These are phyloP conservation scores for Mionectes olivaceus DNA, from an alignment of 2,797 vertebrate genomes.

Conservation along the genomic window DNA sequence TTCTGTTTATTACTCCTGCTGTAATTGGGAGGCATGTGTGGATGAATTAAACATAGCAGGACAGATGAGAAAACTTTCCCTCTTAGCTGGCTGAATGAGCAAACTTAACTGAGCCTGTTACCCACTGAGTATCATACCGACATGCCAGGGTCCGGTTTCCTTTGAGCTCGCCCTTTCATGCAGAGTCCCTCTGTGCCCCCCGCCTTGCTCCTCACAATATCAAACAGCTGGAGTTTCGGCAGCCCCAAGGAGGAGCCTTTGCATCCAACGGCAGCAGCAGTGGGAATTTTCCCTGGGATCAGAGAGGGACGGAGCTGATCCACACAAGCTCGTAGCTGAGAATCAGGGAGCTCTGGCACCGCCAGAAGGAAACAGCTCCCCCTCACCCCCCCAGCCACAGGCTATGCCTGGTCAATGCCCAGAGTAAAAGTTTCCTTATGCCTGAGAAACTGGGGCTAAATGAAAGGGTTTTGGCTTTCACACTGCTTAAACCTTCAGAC, in stretches of 20 bases:
- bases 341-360: neutral
- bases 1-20: constrained; percentile 52
- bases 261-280: neutral
- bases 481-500: neutral
- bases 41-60: constrained; percentile 67
- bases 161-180: constrained; percentile 81
- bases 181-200: constrained; percentile 72
- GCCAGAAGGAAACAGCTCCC: neutral
- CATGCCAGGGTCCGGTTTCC: constrained; percentile 73
- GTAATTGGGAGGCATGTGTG: constrained; percentile 65
- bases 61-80: constrained; percentile 77
- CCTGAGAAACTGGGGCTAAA: neutral
- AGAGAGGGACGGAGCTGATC: neutral
- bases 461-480: neutral
- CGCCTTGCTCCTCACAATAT: constrained; percentile 75
- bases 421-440: neutral
- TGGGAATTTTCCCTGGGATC: constrained; percentile 43
- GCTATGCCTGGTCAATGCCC: neutral
- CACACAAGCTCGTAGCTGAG: neutral
- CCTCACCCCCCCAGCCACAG: neutral
- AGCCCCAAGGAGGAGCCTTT: constrained; percentile 44
- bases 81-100: constrained; percentile 79
- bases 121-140: constrained; percentile 76
- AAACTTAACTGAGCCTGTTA: constrained; percentile 81
- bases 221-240: constrained; percentile 80